phyloP scores from a whole-genome alignment of 2,797 vertebrate species.

The Neomorphus geoffroyi region DNA sequence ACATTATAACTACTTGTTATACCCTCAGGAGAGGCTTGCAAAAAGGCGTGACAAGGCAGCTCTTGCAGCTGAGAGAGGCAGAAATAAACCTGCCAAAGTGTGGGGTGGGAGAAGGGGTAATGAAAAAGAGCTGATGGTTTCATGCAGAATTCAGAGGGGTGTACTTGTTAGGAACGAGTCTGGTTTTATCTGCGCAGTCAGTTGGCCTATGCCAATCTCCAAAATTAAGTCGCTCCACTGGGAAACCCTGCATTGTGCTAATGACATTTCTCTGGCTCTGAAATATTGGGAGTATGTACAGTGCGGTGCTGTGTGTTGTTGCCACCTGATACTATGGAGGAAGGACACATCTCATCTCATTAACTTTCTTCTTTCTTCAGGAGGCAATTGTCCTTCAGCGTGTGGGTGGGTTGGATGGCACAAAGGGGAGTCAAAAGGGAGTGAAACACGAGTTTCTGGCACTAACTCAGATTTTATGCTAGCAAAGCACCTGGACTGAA shows the following conservation, averaged over 20 bases:
- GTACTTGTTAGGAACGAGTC: not conserved
- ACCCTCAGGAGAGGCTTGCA: not conserved
- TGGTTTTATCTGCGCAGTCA: not conserved
- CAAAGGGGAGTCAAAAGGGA: not conserved
- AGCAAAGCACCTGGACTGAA: slow-evolving; percentile 25
- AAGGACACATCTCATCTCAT: not conserved
- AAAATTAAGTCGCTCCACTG: not conserved
- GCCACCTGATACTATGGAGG: not conserved
- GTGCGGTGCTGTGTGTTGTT: not conserved
- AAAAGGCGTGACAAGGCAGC: not conserved
- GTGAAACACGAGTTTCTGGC: not conserved
- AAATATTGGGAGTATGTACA: not conserved
- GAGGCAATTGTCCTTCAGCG: slow-evolving; percentile 2
- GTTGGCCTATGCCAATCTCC: not conserved
- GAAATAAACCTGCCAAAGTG: not conserved
- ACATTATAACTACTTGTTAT: fast-evolving
- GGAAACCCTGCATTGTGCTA: not conserved
- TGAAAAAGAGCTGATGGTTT: not conserved
- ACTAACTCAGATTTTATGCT: slow-evolving; percentile 10
- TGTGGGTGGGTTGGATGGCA: slow-evolving; percentile 19
- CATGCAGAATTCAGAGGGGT: not conserved
- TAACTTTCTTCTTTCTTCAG: not conserved
- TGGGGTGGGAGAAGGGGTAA: not conserved
- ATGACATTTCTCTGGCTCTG: not conserved
- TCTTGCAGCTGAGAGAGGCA: not conserved